A percentile compares a stretch with the other conserved stretches of the same genome.
Evolutionary conservation across 2,113 vertebrate genomes (phyloP).

Genomic region (Cercocebus atys): DNA sequence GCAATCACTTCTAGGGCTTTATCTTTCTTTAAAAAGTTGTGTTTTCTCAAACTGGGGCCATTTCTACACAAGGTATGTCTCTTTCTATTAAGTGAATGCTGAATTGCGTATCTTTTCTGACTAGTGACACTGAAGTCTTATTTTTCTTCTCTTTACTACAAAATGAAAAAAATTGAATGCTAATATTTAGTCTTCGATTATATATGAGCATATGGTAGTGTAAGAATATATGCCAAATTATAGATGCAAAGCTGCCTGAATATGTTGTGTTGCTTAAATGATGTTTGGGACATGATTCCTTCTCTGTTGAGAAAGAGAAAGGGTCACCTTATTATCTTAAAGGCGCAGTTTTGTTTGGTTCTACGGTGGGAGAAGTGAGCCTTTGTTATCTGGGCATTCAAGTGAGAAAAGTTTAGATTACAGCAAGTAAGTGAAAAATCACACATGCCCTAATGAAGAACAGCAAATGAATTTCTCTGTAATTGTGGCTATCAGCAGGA

Average conservation of each 20-base stretch:
- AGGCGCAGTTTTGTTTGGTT: not conserved
- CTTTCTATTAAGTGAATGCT: not conserved
- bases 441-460: not conserved
- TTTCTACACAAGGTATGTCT: not conserved
- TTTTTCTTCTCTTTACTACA: conserved; percentile 20
- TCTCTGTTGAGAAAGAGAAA: not conserved
- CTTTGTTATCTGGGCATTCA: not conserved
- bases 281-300: not conserved
- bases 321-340: no score
- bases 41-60: not conserved
- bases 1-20: conserved; percentile 15
- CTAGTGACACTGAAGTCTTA: not conserved
- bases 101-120: not conserved
- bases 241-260: not conserved
- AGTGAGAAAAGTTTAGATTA: not conserved
- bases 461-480: not conserved
- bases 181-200: not conserved
- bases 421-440: not conserved
- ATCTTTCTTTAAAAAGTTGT: not conserved
- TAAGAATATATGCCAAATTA: not conserved
- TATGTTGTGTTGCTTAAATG: not conserved
- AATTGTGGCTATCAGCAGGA: not conserved
- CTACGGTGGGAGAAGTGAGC: not conserved
- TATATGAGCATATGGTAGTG: rapidly evolving
- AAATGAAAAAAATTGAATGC: not conserved